Conservation (phyloP, 1,140 invertebrate genomes). For the Dreissena polymorpha region DNA sequence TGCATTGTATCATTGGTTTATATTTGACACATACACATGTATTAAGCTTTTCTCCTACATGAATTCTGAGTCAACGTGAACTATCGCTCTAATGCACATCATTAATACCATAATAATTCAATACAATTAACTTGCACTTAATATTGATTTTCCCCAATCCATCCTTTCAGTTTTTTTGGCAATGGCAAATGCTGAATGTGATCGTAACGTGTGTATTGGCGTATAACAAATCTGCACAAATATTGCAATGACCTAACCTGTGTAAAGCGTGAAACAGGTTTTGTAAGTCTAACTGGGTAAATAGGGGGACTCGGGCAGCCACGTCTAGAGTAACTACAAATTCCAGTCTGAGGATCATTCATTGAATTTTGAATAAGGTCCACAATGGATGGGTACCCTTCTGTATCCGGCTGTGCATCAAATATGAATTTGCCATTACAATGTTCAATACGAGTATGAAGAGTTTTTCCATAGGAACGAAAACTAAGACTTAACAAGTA, state of each 20-base stretch:
- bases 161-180: slow-evolving; percentile 85
- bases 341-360: slow-evolving; percentile 84
- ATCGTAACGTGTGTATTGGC: slow-evolving; percentile 86
- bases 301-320: slow-evolving; percentile 85
- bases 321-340: slow-evolving; percentile 88
- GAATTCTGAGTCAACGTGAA: background rate
- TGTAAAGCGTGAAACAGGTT: slow-evolving; percentile 88
- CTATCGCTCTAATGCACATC: background rate
- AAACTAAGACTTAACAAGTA: slow-evolving; percentile 88
- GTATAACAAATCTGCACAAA: slow-evolving; percentile 89
- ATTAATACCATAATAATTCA: background rate
- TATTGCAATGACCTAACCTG: slow-evolving; percentile 88
- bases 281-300: slow-evolving; percentile 87
- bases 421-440: slow-evolving; percentile 85
- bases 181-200: slow-evolving; percentile 88
- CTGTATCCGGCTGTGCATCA: slow-evolving; percentile 84
- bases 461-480: slow-evolving; percentile 86
- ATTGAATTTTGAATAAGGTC: slow-evolving; percentile 87
- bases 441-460: slow-evolving; percentile 87
- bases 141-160: slow-evolving; percentile 79
- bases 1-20: no score
- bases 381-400: slow-evolving; percentile 85
- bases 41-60: no score
- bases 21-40: no score
- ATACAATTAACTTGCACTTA: slow-evolving; percentile 39